These are phyloP conservation scores for Meandrina meandrites DNA, from an alignment of 92 coral and sea anemone species.

Conservation along the genomic window DNA sequence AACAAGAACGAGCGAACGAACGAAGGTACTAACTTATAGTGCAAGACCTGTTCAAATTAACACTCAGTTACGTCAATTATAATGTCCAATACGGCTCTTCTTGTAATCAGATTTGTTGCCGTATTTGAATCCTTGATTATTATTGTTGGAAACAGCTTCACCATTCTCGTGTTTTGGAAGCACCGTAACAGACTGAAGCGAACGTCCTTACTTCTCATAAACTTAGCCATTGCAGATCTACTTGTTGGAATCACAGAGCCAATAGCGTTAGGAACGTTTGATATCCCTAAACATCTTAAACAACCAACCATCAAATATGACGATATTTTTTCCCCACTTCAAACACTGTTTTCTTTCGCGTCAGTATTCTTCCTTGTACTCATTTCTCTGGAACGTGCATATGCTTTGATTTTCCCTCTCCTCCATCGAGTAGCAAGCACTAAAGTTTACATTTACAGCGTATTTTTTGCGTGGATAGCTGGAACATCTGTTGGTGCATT, in stretches of 20 bases:
- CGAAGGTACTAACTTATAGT: no score
- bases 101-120: background rate
- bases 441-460: constrained; percentile 4
- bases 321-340: background rate
- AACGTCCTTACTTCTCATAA: background rate
- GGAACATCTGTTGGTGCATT: background rate
- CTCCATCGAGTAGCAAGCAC: background rate
- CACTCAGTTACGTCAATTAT: no score
- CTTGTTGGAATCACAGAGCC: background rate
- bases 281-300: background rate
- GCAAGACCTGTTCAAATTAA: no score
- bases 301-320: background rate
- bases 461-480: background rate
- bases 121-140: background rate
- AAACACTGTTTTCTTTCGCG: background rate
- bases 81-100: background rate
- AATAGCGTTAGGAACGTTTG: background rate
- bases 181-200: background rate
- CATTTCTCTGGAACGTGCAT: background rate
- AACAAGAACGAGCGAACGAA: no score
- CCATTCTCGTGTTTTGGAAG: constrained; percentile 9
- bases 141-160: background rate
- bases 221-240: constrained; percentile 14
- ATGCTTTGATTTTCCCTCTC: background rate
- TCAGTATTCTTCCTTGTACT: background rate